Evolutionary conservation across 2,888 invertebrate genomes (phyloP).

Genomic region (Cephus spinipes): DNA sequence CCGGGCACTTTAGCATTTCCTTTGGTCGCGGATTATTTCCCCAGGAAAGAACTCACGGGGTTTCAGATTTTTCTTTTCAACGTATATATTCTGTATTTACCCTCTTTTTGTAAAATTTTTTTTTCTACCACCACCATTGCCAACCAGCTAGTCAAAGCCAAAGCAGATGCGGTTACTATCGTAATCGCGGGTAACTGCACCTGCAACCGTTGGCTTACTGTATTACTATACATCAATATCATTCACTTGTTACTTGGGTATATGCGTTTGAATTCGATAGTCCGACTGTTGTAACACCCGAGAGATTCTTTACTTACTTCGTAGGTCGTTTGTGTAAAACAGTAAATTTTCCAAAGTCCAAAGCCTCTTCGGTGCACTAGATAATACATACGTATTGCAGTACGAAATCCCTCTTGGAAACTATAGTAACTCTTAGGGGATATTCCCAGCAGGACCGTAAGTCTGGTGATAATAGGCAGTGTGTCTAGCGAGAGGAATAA

Average conservation of each 20-base stretch:
- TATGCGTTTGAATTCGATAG: not conserved
- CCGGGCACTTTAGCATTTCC: constrained; percentile 1
- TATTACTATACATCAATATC: not conserved
- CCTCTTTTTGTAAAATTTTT: not conserved
- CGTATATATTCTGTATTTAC: not conserved
- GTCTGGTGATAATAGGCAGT: not conserved
- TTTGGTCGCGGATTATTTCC: not conserved
- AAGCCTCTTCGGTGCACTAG: not conserved
- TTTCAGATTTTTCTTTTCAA: not conserved
- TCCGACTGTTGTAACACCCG: not conserved
- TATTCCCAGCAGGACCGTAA: not conserved
- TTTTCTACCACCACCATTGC: not conserved
- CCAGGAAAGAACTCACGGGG: not conserved
- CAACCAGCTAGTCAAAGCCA: not conserved
- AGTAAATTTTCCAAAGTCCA: not conserved
- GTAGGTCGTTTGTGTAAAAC: not conserved
- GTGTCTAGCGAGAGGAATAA: not conserved
- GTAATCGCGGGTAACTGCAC: not conserved
- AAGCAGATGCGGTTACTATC: not conserved
- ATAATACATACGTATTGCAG: not conserved
- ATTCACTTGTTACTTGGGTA: not conserved
- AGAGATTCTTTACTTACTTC: not conserved
- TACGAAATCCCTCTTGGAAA: not conserved
- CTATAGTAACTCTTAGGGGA: not conserved
- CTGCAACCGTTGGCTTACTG: not conserved